phyloP scores from a whole-genome alignment of 2,113 vertebrate species.

The Corynorhinus townsendii region DNA sequence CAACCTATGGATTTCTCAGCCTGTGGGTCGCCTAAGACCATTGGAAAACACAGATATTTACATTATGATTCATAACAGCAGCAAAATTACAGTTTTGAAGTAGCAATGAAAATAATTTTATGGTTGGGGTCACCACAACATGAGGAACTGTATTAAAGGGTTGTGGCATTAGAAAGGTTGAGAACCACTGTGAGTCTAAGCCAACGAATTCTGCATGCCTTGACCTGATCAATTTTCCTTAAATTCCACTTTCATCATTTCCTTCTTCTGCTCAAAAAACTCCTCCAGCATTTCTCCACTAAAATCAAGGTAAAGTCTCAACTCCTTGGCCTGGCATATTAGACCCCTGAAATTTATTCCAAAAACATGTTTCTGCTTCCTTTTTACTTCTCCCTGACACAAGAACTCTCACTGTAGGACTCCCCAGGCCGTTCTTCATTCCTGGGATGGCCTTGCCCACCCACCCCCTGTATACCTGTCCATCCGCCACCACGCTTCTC shows the following conservation, averaged over 20 bases:
- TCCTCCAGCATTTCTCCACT: background rate
- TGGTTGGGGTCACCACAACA: no score
- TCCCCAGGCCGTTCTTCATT: fast-evolving
- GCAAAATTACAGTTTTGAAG: no score
- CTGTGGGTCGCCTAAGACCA: no score
- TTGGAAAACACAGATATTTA: no score
- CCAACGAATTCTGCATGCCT: background rate
- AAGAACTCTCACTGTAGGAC: no score
- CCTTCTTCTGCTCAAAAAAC: background rate
- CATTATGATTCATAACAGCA: no score
- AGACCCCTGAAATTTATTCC: background rate
- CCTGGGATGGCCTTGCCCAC: fast-evolving
- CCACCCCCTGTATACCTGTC: no score
- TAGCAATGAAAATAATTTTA: no score
- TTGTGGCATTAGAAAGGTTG: no score
- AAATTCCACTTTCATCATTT: background rate
- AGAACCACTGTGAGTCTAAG: background rate
- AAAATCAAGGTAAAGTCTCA: background rate
- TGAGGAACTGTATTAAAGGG: no score
- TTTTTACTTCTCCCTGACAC: background rate
- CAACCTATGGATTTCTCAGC: no score
- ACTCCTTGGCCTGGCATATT: background rate
- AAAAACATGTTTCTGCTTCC: background rate
- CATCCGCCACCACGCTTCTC: background rate
- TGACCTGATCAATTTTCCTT: background rate